Conservation (phyloP, 2,113 vertebrate genomes). For the Campylomormyrus tamandua region DNA sequence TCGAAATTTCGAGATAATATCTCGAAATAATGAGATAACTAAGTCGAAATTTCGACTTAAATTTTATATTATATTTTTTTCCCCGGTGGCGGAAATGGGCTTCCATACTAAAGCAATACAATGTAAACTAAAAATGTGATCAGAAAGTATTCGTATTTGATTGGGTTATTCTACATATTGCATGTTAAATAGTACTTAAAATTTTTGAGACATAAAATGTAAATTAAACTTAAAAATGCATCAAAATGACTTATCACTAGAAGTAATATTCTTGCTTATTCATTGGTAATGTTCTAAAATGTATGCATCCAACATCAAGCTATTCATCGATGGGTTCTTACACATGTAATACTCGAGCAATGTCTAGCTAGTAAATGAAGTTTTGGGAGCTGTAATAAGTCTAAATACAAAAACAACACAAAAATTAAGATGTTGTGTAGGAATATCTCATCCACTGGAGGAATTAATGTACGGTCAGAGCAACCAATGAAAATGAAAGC, state of each 20-base stretch:
- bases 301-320: neutral
- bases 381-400: neutral
- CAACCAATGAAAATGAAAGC: neutral
- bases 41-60: no score
- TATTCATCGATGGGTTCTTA: neutral
- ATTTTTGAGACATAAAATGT: neutral
- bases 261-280: neutral
- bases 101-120: neutral
- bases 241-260: neutral
- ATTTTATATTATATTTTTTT: no score
- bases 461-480: neutral
- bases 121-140: neutral
- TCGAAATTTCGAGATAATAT: no score
- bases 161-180: neutral
- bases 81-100: no score
- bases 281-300: neutral
- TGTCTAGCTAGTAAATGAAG: neutral
- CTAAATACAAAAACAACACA: neutral
- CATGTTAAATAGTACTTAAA: neutral
- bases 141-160: neutral
- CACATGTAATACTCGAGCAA: neutral
- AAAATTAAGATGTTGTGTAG: neutral
- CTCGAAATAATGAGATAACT: no score
- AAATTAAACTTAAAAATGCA: neutral
- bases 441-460: neutral